Conservation (phyloP, 2,797 vertebrate species). For the Geotrypetes seraphini region DNA sequence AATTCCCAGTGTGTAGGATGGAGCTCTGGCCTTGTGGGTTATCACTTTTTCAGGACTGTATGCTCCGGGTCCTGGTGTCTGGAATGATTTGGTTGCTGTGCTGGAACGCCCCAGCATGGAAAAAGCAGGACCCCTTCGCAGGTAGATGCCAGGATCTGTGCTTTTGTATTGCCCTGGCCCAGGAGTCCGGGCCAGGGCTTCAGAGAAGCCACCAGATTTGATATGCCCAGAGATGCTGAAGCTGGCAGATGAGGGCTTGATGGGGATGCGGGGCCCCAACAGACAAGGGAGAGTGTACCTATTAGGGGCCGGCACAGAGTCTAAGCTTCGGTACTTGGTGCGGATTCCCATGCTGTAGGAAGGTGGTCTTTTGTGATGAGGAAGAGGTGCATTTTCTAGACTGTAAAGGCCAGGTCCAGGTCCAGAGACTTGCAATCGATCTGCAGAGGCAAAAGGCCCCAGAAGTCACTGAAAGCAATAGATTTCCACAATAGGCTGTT, state of each 20-base stretch:
- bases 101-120: slow-evolving; percentile 67
- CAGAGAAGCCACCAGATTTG: slow-evolving; percentile 33
- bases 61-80: slow-evolving; percentile 62
- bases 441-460: neutral
- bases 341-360: slow-evolving; percentile 69
- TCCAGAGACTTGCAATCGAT: slow-evolving; percentile 24
- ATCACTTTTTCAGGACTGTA: slow-evolving; percentile 69
- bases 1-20: slow-evolving; percentile 66
- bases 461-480: too few relatives aligned
- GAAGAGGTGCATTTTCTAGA: slow-evolving; percentile 61
- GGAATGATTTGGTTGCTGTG: slow-evolving; percentile 7
- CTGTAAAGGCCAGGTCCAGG: slow-evolving; percentile 79
- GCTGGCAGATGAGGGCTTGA: slow-evolving; percentile 66
- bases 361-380: slow-evolving; percentile 58
- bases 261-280: slow-evolving; percentile 56
- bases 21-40: slow-evolving; percentile 46
- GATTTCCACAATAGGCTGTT: too few relatives aligned
- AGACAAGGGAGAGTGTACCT: slow-evolving; percentile 69
- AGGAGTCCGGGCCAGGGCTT: slow-evolving; percentile 64
- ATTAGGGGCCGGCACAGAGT: slow-evolving; percentile 69
- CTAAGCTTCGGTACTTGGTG: slow-evolving; percentile 52
- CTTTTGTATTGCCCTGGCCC: slow-evolving; percentile 69
- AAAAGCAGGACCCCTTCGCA: slow-evolving; percentile 65
- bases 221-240: slow-evolving; percentile 53
- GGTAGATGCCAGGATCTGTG: slow-evolving; percentile 60